Evolutionary conservation across 2,113 vertebrate genomes (phyloP), one percentile per base, ranked within the genome.

Genomic region (Athene cunicularia): DNA sequence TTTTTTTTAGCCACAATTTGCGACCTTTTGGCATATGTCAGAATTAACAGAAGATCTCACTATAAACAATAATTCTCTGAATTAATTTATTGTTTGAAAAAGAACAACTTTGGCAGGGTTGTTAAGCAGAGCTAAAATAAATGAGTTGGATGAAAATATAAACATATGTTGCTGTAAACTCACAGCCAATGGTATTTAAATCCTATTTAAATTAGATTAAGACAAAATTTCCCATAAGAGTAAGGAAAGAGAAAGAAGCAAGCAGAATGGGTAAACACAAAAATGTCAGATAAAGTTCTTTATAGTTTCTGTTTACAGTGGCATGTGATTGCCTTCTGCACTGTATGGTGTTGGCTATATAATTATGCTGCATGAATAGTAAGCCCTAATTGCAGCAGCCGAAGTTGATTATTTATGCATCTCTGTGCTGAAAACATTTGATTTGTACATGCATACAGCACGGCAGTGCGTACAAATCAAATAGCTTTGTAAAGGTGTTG

Each of bases 161-260:
- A 96, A 74, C 95, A 95, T 96, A 95, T 95, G 94, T 68, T 91
- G 72, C 80, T 88, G 86, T 77, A 94, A 96, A 89, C 16, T 92
- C 77, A 67, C 60, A 86, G 86, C 80, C 91, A 95, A 91, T 94
- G 73, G 33, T 96, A 92, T 96, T 97, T 95, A 96, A 97, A 92
- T 95, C 60, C 76, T 72, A 71, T 96, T 93, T 93, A 93, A 95
- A 92, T 94, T 81, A 81, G 52, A 82, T 90, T 83, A 90, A 87
- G 77, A 67, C 27, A 81, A 79, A 91, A 94, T 97, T 95, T 97
- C 92, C 91, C 95, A 28, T 79, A 91, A 92, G 88, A 94, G 4
- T 68, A 76, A 81, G 80, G 53, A 81, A 90, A 23, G 47, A 95
- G 56, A 75, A 80, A 63, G 72, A 91, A 92, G 56, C 52, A 72